Base-by-base conservation (phyloP, 2,113 vertebrate species). In the Corapipo altera region DNA sequence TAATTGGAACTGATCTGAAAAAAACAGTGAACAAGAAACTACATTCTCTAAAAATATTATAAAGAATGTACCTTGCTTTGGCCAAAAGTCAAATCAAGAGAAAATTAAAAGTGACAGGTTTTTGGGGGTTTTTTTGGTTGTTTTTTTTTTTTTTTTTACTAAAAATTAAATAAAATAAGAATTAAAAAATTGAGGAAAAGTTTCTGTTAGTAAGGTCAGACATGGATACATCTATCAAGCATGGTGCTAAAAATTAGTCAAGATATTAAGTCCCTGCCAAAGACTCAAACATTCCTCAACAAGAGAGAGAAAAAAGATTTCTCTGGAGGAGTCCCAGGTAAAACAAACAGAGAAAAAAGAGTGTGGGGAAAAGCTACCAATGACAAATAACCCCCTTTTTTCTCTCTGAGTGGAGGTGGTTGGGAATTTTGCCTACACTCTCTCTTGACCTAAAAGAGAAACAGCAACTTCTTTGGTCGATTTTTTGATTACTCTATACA, bases 381-480 rank as follows among this genome's bases (percentile, higher is more conserved):
- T 22, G 6, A 10, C 21, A 84, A 77, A 76, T 17, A 62, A 85
- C 69, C 5, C 2, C 5, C 15, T 20, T 64, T 58, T 67, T 51
- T 44, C 19, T 82, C 43, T 82, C 43, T 23, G 54, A 57, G 23
- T 17, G 15, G 15, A 85, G 23, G 5, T 48, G 19, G 12, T 41
- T 84, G 44, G 30, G 6, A 46, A 26, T 39, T 24, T 77, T 66
- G 20, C 12, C 39, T 30, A 26, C 18, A 8, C 22, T 81, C 8
- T 33, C 18, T 88, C 48, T 70, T 37, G 35, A 52, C 16, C 12
- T 82, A 35, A 49, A 54, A 22, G 11, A 82, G 11, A 58, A 92
- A 90, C 6, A 44, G 11, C 11, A 3, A 13, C 13, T 20, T 37
- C 55, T 77, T 37, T 0, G 1, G 15, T 3, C 5, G 0, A 41